Evolutionary conservation across 2,113 vertebrate genomes (phyloP).

Genomic region (Rissa tridactyla): DNA sequence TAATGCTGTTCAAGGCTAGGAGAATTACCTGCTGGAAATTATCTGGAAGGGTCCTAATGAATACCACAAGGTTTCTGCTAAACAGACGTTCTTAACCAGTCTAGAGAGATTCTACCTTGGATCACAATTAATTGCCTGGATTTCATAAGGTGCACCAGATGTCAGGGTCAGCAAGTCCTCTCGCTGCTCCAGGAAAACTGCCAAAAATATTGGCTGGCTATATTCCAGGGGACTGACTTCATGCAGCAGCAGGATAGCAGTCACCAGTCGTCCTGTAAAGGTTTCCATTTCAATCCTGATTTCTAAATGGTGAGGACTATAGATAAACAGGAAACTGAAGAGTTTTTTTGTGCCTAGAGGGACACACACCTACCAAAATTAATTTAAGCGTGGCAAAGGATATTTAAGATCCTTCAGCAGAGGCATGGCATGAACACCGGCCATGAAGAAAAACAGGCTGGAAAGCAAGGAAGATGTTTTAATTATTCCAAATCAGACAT

Average conservation of each 20-base stretch:
- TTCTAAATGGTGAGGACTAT: conserved; percentile 31
- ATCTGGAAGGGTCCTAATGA: conserved; percentile 44
- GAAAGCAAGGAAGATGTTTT: not conserved
- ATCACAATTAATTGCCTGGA: conserved; percentile 55
- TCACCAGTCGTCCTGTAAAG: not conserved
- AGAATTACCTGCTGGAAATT: conserved; percentile 65
- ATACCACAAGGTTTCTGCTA: conserved; percentile 59
- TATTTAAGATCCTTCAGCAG: not conserved
- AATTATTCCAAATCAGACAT: not conserved
- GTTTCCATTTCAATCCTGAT: not conserved
- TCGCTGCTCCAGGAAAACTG: conserved; percentile 42
- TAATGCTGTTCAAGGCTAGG: conserved; percentile 22
- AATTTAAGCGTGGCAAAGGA: not conserved
- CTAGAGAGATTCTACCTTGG: conserved; percentile 59
- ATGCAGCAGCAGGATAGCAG: conserved; percentile 27
- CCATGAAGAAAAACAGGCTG: conserved; percentile 8
- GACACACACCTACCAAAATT: not conserved
- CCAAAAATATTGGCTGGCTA: conserved; percentile 57
- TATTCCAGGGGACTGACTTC: conserved; percentile 50
- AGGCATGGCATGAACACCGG: not conserved
- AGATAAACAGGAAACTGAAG: conserved; percentile 19
- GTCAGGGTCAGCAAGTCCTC: conserved; percentile 55
- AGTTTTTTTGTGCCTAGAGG: not conserved
- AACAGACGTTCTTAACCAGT: conserved; percentile 35
- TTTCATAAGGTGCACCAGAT: conserved; percentile 69